Percentiles rank a stretch among this genome's conserved stretches.
These are phyloP conservation scores for Phoxinus phoxinus DNA, from an alignment of 2,113 vertebrate species.

Conservation along the genomic window DNA sequence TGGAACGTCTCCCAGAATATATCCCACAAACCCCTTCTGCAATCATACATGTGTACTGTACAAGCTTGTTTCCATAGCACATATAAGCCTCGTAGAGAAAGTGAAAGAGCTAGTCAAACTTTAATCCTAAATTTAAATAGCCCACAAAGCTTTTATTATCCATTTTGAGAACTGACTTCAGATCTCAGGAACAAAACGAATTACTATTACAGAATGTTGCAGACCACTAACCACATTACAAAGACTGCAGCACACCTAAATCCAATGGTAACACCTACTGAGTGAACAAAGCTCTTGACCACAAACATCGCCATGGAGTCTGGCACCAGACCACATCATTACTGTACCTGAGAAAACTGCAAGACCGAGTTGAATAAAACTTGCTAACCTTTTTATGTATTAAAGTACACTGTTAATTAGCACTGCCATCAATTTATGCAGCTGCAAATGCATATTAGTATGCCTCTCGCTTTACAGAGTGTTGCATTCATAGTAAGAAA, in stretches of 20 bases:
- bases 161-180: neutral
- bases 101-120: conserved; percentile 18
- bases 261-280: conserved; percentile 8
- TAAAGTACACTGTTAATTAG: neutral
- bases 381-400: neutral
- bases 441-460: neutral
- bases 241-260: neutral
- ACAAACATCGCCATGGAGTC: neutral
- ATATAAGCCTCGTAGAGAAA: neutral
- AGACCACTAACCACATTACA: neutral
- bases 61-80: conserved; percentile 2
- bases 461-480: neutral
- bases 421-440: neutral
- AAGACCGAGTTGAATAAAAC: neutral
- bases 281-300: neutral
- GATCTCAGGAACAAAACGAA: neutral
- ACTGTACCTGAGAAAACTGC: neutral
- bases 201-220: neutral
- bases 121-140: neutral
- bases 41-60: neutral
- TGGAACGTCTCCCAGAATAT: conserved; percentile 13
- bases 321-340: neutral
- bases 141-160: conserved; percentile 19
- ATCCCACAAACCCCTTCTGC: conserved; percentile 21
- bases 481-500: neutral